Evolutionary conservation across 2,888 invertebrate species (phyloP), one percentile per base, ranked within the genome.

Genomic region (Ophioninae sp.): DNA sequence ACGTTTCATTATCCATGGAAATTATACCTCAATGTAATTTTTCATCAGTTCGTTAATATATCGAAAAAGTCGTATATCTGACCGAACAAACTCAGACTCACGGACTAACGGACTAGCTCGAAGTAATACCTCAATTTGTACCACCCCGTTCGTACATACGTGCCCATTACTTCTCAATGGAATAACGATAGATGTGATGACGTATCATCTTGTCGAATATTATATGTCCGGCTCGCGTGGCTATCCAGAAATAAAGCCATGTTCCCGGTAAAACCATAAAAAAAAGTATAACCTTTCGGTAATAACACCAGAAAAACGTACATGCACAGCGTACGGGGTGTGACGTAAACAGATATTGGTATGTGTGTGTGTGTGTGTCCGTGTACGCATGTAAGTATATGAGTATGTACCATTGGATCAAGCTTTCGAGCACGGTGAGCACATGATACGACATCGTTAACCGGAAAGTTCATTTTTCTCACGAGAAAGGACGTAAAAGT

Each of bases 401-500:
- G 44, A 30, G 44, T 76, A 44, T 68, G 30, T 44, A 10, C 30
- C 50, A 37, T 44, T 41, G 30, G 69, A 68, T 30, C n/a, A 59
- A 59, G n/a, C 67, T 41, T 68, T 21, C 50, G 50, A 50, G 50
- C 69, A 50, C 30, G 57, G 74, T 50, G 62, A 56, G 65, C 77
- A 70, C 83, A 74, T 78, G 72, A 81, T 78, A 81, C 80, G 70
- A 78, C 84, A 81, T 84, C 84, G 83, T 84, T 83, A 83, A 73
- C 83, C 73, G 39, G 81, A 79, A 85, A 83, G 74, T 84, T 81
- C 83, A 70, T 77, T 85, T 84, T 80, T 82, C 72, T 77, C 72
- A 64, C 68, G 41, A 84, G 85, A 85, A 87, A 79, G 87, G 85
- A 85, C 88, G 86, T 89, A 88, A 89, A 89, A 87, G 78, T 85